These are phyloP conservation scores for Carcharodon carcharias DNA, from an alignment of 2,797 vertebrate genomes.

Conservation along the genomic window DNA sequence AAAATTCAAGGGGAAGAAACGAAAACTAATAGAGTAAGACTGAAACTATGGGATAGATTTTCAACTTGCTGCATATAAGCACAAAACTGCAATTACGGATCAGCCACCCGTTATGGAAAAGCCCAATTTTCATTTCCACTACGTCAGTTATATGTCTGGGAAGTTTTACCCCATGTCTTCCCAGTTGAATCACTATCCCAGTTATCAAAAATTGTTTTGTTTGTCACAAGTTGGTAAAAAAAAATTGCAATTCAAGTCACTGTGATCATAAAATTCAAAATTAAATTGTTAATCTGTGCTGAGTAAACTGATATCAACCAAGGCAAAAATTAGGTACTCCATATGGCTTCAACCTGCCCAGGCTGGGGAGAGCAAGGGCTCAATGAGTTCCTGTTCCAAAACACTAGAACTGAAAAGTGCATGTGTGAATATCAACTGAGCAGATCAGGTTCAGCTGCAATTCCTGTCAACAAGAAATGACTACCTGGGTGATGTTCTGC, in stretches of 20 bases:
- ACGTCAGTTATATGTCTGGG: not conserved
- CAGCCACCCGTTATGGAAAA: too few relatives aligned
- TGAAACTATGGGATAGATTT: too few relatives aligned
- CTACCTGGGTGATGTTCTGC: not conserved
- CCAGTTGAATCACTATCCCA: not conserved
- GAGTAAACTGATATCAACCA: not conserved
- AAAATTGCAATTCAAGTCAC: not conserved
- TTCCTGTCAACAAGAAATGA: not conserved
- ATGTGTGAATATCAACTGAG: not conserved
- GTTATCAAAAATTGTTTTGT: not conserved
- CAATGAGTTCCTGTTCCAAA: not conserved
- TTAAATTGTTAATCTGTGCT: not conserved
- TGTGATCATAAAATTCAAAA: not conserved
- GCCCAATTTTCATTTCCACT: not conserved
- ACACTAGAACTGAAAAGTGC: not conserved
- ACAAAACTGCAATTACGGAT: too few relatives aligned
- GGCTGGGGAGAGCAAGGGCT: not conserved
- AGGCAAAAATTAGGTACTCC: not conserved
- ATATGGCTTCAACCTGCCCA: not conserved
- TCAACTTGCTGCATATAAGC: not conserved
- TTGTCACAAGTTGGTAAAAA: not conserved
- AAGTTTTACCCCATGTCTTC: not conserved
- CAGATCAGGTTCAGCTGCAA: conserved; percentile 4
- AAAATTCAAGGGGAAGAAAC: not conserved
- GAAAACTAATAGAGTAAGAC: not conserved